Evolutionary conservation across 2,113 vertebrate genomes (phyloP).

Genomic region (Hippoglossus stenolepis): DNA sequence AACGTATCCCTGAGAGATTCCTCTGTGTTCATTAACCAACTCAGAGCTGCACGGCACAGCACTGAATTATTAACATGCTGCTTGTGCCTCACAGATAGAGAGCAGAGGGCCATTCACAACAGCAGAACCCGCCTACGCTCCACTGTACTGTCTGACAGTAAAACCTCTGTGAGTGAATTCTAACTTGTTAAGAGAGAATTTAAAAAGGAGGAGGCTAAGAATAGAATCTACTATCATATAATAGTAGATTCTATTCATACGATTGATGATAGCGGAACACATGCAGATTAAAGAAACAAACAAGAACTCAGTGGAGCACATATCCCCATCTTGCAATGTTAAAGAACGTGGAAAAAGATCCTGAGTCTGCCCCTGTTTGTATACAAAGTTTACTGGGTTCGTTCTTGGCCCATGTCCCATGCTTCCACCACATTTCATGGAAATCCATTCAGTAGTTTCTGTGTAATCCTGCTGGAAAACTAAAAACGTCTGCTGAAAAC

Average conservation of each 20-base stretch:
- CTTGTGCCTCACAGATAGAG: slow-evolving; percentile 59
- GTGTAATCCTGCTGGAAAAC: no score
- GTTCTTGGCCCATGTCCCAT: no score
- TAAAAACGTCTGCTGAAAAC: no score
- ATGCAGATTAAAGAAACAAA: not conserved
- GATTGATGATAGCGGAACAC: not conserved
- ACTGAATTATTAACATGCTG: slow-evolving; percentile 77
- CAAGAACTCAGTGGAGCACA: not conserved
- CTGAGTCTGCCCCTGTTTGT: not conserved
- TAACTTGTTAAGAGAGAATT: slow-evolving; percentile 21
- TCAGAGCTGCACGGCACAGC: slow-evolving; percentile 55
- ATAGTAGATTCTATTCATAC: not conserved
- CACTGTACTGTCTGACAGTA: slow-evolving; percentile 11
- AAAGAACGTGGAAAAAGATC: no score
- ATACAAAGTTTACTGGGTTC: no score
- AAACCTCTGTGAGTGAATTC: slow-evolving; percentile 21
- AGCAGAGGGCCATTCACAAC: slow-evolving; percentile 52
- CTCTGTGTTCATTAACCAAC: slow-evolving; percentile 67
- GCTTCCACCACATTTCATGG: not conserved
- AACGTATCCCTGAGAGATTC: slow-evolving; percentile 64
- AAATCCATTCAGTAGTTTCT: not conserved
- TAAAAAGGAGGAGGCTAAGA: not conserved
- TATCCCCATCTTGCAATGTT: no score
- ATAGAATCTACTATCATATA: not conserved
- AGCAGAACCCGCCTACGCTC: slow-evolving; percentile 33